phyloP scores from a whole-genome alignment of 2,113 vertebrate species.

The Trematocara marginatum region DNA sequence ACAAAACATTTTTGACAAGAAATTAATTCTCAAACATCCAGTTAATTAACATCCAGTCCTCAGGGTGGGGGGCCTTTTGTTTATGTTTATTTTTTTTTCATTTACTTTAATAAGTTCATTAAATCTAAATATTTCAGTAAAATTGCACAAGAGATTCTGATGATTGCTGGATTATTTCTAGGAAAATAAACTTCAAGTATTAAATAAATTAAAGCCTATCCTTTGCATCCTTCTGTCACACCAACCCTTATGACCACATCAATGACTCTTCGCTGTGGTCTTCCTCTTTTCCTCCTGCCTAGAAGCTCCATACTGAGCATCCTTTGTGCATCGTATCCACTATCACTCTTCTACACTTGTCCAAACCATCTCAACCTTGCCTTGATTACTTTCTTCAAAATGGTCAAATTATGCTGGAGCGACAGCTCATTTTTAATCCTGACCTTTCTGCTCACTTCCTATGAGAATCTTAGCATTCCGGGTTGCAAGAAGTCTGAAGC shows the following conservation, averaged over 20 bases:
- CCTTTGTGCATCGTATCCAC: neutral
- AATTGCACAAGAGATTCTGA: neutral
- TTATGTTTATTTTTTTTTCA: neutral
- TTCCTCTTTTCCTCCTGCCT: neutral
- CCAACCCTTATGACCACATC: neutral
- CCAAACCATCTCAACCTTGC: neutral
- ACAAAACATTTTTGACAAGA: neutral
- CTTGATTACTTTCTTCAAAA: neutral
- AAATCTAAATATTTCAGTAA: neutral
- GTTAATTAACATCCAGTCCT: neutral
- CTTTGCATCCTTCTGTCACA: neutral
- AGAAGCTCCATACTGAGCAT: neutral
- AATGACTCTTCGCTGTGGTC: neutral
- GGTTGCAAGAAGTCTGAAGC: neutral
- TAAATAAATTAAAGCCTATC: neutral
- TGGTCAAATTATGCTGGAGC: fast-evolving
- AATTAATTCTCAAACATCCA: neutral
- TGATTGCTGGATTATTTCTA: neutral
- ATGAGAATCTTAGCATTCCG: fast-evolving
- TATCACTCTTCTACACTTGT: neutral
- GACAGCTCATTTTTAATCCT: neutral
- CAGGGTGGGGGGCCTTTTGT: neutral
- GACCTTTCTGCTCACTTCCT: neutral
- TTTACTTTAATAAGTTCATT: neutral
- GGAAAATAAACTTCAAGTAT: neutral